A percentile compares a stretch with the other conserved stretches of the same genome.
phyloP scores from a whole-genome alignment of 2,113 vertebrate genomes.

The Ceyx melanurus region DNA sequence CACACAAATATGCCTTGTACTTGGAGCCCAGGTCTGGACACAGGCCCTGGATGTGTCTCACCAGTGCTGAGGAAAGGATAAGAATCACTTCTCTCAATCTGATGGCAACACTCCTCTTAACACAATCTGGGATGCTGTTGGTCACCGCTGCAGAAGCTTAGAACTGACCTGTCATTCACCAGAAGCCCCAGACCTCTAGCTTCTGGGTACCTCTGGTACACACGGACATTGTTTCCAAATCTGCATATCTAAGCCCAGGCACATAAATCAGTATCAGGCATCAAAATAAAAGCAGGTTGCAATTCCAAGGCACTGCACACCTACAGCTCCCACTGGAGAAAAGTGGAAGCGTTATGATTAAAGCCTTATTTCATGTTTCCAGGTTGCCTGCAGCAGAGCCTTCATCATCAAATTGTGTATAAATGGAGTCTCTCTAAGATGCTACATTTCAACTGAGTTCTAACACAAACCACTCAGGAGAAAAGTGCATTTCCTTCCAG shows the following conservation, averaged over 20 bases:
- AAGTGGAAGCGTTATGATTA: constrained; percentile 45
- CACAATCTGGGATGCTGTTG: neutral
- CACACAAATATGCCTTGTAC: neutral
- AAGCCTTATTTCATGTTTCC: constrained; percentile 58
- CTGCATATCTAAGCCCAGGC: neutral
- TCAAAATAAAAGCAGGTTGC: constrained; percentile 35
- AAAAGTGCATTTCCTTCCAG: constrained; percentile 42
- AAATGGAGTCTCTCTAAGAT: constrained; percentile 28
- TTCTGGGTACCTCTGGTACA: neutral
- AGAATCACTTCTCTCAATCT: neutral
- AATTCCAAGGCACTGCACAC: constrained; percentile 14
- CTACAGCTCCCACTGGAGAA: constrained; percentile 47
- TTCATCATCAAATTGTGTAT: constrained; percentile 64
- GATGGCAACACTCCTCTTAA: neutral
- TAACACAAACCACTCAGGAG: constrained; percentile 55
- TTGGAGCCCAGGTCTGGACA: neutral
- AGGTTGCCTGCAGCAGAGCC: constrained; percentile 56
- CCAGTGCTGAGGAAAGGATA: neutral
- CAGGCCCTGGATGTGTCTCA: neutral
- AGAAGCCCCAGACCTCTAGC: neutral
- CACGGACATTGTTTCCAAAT: neutral
- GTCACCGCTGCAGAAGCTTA: neutral
- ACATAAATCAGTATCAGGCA: neutral
- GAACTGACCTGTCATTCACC: neutral
- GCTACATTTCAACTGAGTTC: constrained; percentile 45